A percentile compares a stretch with the other conserved stretches of the same genome.
Conservation (phyloP, 2,797 vertebrate genomes). For the Lepidocolaptes lacrymiger region DNA sequence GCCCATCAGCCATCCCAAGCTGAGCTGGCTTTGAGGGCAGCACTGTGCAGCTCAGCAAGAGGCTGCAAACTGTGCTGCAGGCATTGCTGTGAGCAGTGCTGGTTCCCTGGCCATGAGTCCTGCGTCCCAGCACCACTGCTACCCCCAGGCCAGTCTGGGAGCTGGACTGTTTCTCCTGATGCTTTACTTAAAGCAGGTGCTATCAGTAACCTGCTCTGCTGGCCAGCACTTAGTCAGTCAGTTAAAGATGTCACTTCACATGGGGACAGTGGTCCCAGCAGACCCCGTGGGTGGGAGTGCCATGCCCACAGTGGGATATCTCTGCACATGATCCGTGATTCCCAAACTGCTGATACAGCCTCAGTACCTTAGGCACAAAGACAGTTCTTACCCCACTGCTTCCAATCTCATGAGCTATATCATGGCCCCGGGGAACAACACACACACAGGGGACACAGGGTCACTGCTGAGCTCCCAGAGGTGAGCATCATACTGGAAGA, state of each 20-base stretch:
- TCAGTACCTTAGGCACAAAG: fast-evolving
- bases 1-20: neutral
- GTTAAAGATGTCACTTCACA: neutral
- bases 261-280: fast-evolving
- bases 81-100: neutral
- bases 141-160: fast-evolving
- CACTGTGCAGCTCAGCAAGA: neutral
- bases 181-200: neutral
- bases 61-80: neutral
- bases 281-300: fast-evolving
- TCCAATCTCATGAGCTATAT: fast-evolving
- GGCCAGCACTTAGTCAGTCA: neutral
- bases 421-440: fast-evolving
- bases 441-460: neutral
- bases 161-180: neutral
- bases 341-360: neutral
- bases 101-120: fast-evolving
- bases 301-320: fast-evolving
- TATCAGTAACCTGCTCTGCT: neutral
- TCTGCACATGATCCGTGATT: neutral
- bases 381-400: fast-evolving
- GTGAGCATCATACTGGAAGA: neutral
- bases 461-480: fast-evolving
- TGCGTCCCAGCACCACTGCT: neutral
- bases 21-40: neutral